phyloP scores from a whole-genome alignment of 1,140 invertebrate species.

The Limonius californicus region DNA sequence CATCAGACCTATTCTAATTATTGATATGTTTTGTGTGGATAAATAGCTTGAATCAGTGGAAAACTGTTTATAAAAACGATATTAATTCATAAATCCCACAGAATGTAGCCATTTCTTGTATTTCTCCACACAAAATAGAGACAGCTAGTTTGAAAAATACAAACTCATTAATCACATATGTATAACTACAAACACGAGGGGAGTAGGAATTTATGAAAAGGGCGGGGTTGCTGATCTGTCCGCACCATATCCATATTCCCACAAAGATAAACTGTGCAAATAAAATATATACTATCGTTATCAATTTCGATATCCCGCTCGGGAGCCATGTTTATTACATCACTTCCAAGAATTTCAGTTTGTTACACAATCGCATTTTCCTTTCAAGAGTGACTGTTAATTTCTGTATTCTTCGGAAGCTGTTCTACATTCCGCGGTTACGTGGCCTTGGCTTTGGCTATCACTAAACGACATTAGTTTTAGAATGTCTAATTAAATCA shows the following conservation, averaged over 20 bases:
- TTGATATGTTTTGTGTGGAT: too few species aligned
- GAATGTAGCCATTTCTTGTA: too few species aligned
- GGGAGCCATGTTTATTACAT: too few species aligned
- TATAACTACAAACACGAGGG: background rate
- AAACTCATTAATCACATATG: background rate
- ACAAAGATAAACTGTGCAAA: slow-evolving; percentile 1
- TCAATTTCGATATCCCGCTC: too few species aligned
- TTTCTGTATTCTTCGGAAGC: slow-evolving; percentile 2
- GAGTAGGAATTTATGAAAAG: slow-evolving; percentile 6
- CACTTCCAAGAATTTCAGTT: background rate
- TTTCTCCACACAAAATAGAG: too few species aligned
- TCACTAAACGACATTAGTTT: background rate
- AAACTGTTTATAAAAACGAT: too few species aligned
- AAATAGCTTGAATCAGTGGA: too few species aligned
- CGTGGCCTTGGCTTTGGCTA: background rate
- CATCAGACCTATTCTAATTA: too few species aligned
- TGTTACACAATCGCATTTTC: background rate
- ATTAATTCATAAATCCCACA: too few species aligned
- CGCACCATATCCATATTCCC: background rate
- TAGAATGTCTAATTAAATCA: background rate
- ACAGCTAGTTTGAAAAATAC: too few species aligned
- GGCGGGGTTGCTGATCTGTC: background rate
- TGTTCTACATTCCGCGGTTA: slow-evolving; percentile 7
- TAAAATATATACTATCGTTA: background rate
- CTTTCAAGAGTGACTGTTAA: background rate